Evolutionary conservation across 2,888 invertebrate genomes (phyloP).

Genomic region (Shargacucullia verbasci): DNA sequence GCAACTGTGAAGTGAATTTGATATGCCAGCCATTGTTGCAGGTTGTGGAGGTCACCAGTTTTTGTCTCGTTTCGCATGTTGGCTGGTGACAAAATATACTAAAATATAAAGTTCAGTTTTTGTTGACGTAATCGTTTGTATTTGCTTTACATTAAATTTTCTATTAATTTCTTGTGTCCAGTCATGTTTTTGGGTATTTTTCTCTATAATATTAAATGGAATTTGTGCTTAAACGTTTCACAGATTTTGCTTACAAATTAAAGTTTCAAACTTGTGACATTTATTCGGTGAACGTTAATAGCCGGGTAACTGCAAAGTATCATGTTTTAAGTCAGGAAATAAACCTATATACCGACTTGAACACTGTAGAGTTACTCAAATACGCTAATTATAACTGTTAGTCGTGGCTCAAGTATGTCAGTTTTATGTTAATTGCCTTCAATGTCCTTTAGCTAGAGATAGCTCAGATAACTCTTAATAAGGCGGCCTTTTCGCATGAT

Average conservation of each 20-base stretch:
- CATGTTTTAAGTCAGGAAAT: conserved; percentile 24
- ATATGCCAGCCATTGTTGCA: conserved; percentile 74
- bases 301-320: conserved; percentile 2
- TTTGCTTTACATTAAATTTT: conserved; percentile 12
- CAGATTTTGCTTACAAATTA: background rate
- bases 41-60: conserved; percentile 60
- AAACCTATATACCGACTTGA: conserved; percentile 14
- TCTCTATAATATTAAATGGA: conserved; percentile 2
- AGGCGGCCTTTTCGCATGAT: conserved; percentile 3
- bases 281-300: conserved; percentile 18
- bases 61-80: conserved; percentile 48
- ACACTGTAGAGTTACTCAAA: conserved; percentile 20
- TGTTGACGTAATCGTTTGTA: conserved; percentile 7
- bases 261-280: conserved; percentile 1
- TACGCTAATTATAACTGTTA: conserved; percentile 26
- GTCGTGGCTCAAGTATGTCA: conserved; percentile 7
- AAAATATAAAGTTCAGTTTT: conserved; percentile 20
- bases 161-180: conserved; percentile 1
- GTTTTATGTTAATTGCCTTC: conserved; percentile 22
- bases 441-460: background rate
- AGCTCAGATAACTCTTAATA: conserved; percentile 19
- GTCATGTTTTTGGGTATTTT: conserved; percentile 5
- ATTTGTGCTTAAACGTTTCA: background rate
- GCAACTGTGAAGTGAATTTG: conserved; percentile 75
- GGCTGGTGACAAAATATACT: conserved; percentile 44